Evolutionary conservation across 1,140 invertebrate species (phyloP).

Genomic region (Protaetia brevitarsis): DNA sequence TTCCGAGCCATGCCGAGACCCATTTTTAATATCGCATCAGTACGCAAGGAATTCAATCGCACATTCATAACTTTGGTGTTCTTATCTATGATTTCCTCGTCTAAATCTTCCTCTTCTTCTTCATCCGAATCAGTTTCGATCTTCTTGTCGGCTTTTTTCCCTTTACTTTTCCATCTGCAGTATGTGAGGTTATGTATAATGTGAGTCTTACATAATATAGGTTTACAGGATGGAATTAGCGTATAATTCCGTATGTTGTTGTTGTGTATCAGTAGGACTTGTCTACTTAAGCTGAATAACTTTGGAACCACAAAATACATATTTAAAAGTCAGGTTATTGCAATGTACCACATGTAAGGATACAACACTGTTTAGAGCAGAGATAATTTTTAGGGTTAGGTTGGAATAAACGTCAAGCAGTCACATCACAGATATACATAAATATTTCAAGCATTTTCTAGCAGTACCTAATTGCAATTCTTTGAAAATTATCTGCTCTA

Average conservation of each 20-base stretch:
- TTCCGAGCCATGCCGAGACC: conserved; percentile 65
- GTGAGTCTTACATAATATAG: neutral
- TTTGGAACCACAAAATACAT: no score
- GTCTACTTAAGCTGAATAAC: no score
- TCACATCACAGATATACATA: no score
- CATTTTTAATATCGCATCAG: conserved; percentile 64
- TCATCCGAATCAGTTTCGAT: conserved; percentile 33
- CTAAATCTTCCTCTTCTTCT: conserved; percentile 44
- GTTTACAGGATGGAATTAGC: neutral
- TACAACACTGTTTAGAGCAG: no score
- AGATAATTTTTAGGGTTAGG: no score
- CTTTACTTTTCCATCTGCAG: conserved; percentile 27
- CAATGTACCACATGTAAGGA: no score
- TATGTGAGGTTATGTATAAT: neutral
- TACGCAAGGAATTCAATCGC: conserved; percentile 58
- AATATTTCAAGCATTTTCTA: no score
- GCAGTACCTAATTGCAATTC: no score
- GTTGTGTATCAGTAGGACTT: neutral
- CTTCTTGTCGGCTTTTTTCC: conserved; percentile 22
- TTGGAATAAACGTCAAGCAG: no score
- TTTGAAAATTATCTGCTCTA: no score
- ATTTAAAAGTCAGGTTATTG: no score
- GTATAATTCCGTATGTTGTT: neutral
- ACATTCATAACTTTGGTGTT: conserved; percentile 58
- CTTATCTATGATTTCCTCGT: conserved; percentile 44